These are phyloP conservation scores for Ptyas mucosa DNA, from an alignment of 2,113 vertebrate species.

Conservation along the genomic window DNA sequence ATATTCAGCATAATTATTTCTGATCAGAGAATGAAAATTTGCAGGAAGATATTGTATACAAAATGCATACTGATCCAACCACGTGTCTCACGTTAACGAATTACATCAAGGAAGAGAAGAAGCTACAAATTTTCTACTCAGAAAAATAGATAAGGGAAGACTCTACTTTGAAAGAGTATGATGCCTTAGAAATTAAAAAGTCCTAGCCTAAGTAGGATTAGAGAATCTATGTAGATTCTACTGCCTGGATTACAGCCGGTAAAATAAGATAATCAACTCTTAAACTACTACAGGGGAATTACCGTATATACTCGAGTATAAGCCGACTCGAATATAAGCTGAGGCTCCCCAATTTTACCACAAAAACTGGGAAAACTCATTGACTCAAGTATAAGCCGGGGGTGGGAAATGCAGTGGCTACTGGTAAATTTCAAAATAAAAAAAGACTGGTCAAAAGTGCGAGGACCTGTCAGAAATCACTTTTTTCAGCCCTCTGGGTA, in stretches of 20 bases:
- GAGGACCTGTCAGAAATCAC: too few relatives aligned
- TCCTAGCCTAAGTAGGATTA: background rate
- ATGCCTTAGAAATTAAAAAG: background rate
- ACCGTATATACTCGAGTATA: too few relatives aligned
- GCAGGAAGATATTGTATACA: background rate
- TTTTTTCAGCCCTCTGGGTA: too few relatives aligned
- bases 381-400: too few relatives aligned
- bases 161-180: background rate
- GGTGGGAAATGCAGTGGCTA: too few relatives aligned
- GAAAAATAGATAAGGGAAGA: background rate
- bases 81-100: background rate
- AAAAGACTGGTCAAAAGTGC: too few relatives aligned
- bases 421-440: too few relatives aligned
- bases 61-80: background rate
- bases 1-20: background rate
- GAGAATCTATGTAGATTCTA: background rate
- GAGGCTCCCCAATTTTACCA: too few relatives aligned
- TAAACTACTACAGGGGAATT: background rate
- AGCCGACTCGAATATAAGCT: too few relatives aligned
- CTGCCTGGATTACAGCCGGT: background rate
- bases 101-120: background rate
- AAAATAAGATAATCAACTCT: background rate
- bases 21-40: background rate
- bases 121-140: background rate
- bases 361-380: too few relatives aligned